Percentiles rank a stretch among this genome's conserved stretches.
Conservation (phyloP, 2,797 vertebrate genomes). For the Tauraco hartlaubi region DNA sequence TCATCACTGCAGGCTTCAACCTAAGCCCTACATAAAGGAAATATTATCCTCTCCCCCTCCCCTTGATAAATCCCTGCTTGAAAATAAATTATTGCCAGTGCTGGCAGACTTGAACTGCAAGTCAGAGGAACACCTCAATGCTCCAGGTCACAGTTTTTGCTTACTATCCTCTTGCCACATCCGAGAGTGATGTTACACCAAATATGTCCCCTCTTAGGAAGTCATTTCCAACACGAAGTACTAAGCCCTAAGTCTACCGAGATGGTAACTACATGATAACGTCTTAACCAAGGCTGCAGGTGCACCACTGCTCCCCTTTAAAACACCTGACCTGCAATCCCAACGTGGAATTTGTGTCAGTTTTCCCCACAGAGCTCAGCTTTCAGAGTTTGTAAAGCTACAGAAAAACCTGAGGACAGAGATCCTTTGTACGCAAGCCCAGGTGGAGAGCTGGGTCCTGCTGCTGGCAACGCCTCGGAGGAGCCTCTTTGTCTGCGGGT, state of each 20-base stretch:
- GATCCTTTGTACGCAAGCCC: slow-evolving; percentile 63
- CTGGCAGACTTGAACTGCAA: background rate
- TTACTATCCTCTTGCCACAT: background rate
- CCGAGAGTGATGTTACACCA: background rate
- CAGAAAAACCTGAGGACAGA: slow-evolving; percentile 63
- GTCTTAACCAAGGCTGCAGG: background rate
- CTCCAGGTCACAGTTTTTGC: background rate
- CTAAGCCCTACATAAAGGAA: background rate
- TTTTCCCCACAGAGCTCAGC: slow-evolving; percentile 47
- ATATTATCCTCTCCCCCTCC: background rate
- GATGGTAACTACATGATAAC: background rate
- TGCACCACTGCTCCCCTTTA: background rate
- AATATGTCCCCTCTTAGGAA: background rate
- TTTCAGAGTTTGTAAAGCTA: slow-evolving; percentile 50
- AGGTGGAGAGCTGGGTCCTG: slow-evolving; percentile 39
- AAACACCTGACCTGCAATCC: background rate
- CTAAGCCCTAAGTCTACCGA: background rate
- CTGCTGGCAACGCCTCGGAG: slow-evolving; percentile 36
- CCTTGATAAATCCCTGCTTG: background rate
- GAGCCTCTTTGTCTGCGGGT: slow-evolving; percentile 59
- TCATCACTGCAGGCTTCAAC: background rate
- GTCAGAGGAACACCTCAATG: background rate
- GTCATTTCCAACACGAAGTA: background rate
- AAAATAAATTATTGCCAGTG: fast-evolving
- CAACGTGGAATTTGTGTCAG: background rate